Evolutionary conservation across 1,140 invertebrate genomes (phyloP).

Genomic region (Monomorium pharaonis): DNA sequence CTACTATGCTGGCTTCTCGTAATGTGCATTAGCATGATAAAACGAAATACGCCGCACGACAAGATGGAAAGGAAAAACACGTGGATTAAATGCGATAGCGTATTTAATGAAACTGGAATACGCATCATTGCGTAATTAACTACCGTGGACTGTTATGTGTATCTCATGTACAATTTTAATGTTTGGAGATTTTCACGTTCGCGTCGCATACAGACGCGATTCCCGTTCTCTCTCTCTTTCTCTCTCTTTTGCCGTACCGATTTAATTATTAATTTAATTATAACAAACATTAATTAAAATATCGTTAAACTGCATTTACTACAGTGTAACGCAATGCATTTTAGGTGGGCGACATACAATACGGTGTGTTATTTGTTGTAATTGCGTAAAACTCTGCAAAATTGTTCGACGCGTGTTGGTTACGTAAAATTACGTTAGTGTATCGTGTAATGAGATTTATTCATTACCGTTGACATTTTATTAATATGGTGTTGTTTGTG

Average conservation of each 20-base stretch:
- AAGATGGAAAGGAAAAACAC: constrained; percentile 46
- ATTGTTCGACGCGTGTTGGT: constrained; percentile 25
- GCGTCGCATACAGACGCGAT: not conserved
- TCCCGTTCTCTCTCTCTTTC: not conserved
- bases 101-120: constrained; percentile 47
- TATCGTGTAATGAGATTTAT: constrained; percentile 26
- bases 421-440: not conserved
- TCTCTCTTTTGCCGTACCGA: constrained; percentile 30
- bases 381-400: constrained; percentile 45
- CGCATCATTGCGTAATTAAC: constrained; percentile 52
- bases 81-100: constrained; percentile 43
- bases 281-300: constrained; percentile 56
- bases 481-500: constrained; percentile 26
- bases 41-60: constrained; percentile 18
- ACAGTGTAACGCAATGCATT: constrained; percentile 5
- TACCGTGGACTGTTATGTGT: constrained; percentile 5
- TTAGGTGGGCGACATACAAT: not conserved
- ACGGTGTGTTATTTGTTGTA: constrained; percentile 31
- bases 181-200: constrained; percentile 26
- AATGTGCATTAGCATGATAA: constrained; percentile 39
- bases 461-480: constrained; percentile 26
- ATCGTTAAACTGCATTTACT: constrained; percentile 49
- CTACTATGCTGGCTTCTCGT: not conserved
- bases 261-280: constrained; percentile 60
- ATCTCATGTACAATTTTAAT: constrained; percentile 47